phyloP scores from a whole-genome alignment of 2,888 invertebrate species.

The Eupsilia transversa region DNA sequence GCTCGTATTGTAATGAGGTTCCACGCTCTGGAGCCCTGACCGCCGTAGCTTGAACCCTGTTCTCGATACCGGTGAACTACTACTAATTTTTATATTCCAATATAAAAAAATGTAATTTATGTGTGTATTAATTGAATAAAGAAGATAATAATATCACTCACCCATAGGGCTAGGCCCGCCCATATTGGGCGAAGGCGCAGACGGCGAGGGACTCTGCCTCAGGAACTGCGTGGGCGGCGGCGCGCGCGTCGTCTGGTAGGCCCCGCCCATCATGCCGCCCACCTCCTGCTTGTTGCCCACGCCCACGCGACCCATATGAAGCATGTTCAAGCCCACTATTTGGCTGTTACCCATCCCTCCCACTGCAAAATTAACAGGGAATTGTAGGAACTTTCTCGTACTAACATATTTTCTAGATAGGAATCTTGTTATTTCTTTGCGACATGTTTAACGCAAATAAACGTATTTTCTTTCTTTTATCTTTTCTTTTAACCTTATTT shows the following conservation, averaged over 20 bases:
- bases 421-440: too few relatives aligned
- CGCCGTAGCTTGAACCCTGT: too few relatives aligned
- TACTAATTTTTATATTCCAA: background rate
- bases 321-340: slow-evolving; percentile 85
- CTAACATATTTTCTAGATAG: background rate
- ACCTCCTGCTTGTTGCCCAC: slow-evolving; percentile 80
- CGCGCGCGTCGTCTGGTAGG: slow-evolving; percentile 89
- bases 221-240: slow-evolving; percentile 94
- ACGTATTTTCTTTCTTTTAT: too few relatives aligned
- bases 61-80: background rate
- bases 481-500: background rate
- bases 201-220: slow-evolving; percentile 95
- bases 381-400: background rate
- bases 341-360: slow-evolving; percentile 85
- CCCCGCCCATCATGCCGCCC: slow-evolving; percentile 84
- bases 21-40: background rate
- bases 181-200: slow-evolving; percentile 93
- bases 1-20: background rate
- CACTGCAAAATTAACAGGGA: slow-evolving; percentile 64
- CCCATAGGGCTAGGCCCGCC: slow-evolving; percentile 90
- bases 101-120: background rate
- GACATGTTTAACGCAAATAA: too few relatives aligned
- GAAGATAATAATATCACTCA: slow-evolving; percentile 64
- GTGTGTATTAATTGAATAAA: background rate
- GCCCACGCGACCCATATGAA: slow-evolving; percentile 80